Percentiles rank a stretch among this genome's conserved stretches.
Conservation (phyloP, 2,888 invertebrate genomes). For the Orthosia gracilis region DNA sequence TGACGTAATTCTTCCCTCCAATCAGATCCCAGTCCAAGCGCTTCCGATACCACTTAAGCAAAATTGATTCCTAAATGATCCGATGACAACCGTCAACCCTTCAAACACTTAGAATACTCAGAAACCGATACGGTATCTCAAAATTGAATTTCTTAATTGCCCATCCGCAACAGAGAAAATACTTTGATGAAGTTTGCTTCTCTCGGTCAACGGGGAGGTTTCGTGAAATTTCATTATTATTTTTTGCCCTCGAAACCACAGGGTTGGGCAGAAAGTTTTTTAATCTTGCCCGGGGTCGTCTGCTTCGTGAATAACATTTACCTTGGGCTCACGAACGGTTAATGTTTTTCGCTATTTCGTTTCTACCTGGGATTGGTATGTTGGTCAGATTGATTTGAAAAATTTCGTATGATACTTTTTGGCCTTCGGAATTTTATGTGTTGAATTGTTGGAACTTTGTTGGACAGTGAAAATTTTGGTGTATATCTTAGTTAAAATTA, state of each 20-base stretch:
- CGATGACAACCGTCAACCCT: slow-evolving; percentile 56
- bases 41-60: slow-evolving; percentile 50
- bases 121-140: slow-evolving; percentile 61
- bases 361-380: slow-evolving; percentile 57
- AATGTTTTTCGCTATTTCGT: slow-evolving; percentile 73
- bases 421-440: slow-evolving; percentile 13
- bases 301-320: slow-evolving; percentile 79
- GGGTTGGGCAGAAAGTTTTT: slow-evolving; percentile 83
- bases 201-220: slow-evolving; percentile 82
- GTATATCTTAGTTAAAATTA: not conserved
- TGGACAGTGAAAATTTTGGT: not conserved
- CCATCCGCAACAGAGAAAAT: slow-evolving; percentile 82
- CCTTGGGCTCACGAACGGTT: slow-evolving; percentile 72
- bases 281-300: slow-evolving; percentile 83
- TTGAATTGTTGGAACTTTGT: slow-evolving; percentile 21
- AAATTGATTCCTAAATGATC: slow-evolving; percentile 55
- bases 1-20: slow-evolving; percentile 40
- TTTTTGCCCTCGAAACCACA: slow-evolving; percentile 75
- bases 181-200: slow-evolving; percentile 82
- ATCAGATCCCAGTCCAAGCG: slow-evolving; percentile 33
- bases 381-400: slow-evolving; percentile 49
- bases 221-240: slow-evolving; percentile 86
- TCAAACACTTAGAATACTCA: slow-evolving; percentile 48
- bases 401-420: slow-evolving; percentile 31
- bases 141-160: slow-evolving; percentile 87